A percentile compares a stretch with the other conserved stretches of the same genome.
phyloP scores from a whole-genome alignment of 1,140 invertebrate species.

The Pseudomyrmex cubaensis region DNA sequence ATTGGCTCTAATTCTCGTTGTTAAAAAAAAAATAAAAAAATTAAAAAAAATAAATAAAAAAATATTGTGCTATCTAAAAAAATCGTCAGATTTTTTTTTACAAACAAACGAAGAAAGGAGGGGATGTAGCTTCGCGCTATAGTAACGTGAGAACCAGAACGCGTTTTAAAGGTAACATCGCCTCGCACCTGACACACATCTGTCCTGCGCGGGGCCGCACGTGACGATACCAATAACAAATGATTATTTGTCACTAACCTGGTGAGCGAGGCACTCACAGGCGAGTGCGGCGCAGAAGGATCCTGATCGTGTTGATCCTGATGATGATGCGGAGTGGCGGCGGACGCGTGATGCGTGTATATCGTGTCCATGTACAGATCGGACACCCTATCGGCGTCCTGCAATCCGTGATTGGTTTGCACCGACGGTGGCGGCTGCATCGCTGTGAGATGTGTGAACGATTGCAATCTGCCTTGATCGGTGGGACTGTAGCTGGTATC shows the following conservation, averaged over 20 bases:
- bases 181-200: conserved; percentile 5
- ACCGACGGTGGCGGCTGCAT: conserved; percentile 79
- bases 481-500: conserved; percentile 77
- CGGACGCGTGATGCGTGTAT: conserved; percentile 76
- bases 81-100: not conserved
- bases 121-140: not conserved
- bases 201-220: not conserved
- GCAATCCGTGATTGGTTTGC: conserved; percentile 72
- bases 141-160: not conserved
- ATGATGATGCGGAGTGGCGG: conserved; percentile 76
- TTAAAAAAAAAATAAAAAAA: too few relatives aligned
- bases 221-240: conserved; percentile 9
- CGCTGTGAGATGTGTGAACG: conserved; percentile 81
- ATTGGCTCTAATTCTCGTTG: too few relatives aligned
- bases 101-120: not conserved
- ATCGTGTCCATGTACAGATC: conserved; percentile 81
- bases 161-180: not conserved
- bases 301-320: conserved; percentile 80
- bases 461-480: conserved; percentile 79
- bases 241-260: conserved; percentile 74
- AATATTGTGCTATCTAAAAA: too few relatives aligned
- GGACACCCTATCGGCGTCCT: conserved; percentile 75
- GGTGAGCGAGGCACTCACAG: conserved; percentile 69
- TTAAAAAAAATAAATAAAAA: too few relatives aligned
- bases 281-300: conserved; percentile 77